These are phyloP conservation scores for Anarsia innoxiella DNA, from an alignment of 2,888 invertebrate genomes.

Conservation along the genomic window DNA sequence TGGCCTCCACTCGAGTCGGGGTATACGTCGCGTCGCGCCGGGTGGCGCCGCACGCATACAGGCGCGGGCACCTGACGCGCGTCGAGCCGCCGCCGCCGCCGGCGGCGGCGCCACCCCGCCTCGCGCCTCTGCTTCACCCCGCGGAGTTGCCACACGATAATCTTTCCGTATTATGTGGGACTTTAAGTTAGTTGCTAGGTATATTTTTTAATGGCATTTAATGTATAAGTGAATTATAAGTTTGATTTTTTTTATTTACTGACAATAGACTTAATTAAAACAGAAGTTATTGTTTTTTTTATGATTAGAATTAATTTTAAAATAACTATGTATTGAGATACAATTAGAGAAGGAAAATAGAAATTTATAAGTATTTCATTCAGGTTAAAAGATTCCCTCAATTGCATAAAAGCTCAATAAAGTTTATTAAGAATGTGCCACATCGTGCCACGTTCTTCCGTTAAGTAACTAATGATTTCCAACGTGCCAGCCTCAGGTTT, in stretches of 20 bases:
- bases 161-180: slow-evolving; percentile 22
- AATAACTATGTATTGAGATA: no score
- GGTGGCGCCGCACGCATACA: slow-evolving; percentile 72
- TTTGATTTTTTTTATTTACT: background rate
- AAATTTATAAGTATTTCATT: no score
- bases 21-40: slow-evolving; percentile 22
- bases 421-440: no score
- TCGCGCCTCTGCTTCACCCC: slow-evolving; percentile 24
- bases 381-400: no score
- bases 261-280: background rate
- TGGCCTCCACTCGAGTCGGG: slow-evolving; percentile 20
- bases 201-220: background rate
- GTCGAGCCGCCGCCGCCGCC: slow-evolving; percentile 71
- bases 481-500: no score
- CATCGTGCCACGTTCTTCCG: no score
- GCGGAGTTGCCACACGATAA: slow-evolving; percentile 28
- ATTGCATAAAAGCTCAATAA: no score
- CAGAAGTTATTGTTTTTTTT: background rate
- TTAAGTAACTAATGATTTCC: no score
- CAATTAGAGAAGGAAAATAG: no score
- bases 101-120: slow-evolving; percentile 45
- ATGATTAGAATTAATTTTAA: no score
- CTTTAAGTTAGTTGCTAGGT: background rate
- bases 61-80: slow-evolving; percentile 67
- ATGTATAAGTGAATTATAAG: background rate